Evolutionary conservation across 1,140 invertebrate genomes (phyloP).

Genomic region (Drosophila novamexicana): DNA sequence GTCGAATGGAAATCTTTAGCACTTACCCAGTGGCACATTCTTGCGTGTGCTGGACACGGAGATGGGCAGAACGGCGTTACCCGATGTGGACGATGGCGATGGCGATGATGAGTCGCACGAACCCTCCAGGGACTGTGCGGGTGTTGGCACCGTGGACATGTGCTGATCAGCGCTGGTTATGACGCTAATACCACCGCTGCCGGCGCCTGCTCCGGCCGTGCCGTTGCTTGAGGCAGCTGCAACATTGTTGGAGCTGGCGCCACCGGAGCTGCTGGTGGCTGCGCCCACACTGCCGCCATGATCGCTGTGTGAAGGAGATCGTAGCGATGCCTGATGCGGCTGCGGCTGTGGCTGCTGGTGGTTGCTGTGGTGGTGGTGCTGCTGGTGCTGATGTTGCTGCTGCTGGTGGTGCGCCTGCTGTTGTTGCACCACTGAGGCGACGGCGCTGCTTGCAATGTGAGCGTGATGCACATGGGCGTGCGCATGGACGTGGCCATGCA

Average conservation of each 20-base stretch:
- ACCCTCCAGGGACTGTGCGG: constrained; percentile 79
- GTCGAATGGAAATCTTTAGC: not conserved
- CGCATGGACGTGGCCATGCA: constrained; percentile 58
- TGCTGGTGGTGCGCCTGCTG: constrained; percentile 66
- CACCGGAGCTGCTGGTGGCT: constrained; percentile 59
- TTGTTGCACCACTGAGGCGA: constrained; percentile 59
- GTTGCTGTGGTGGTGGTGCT: constrained; percentile 19
- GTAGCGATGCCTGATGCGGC: constrained; percentile 53
- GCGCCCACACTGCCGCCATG: constrained; percentile 58
- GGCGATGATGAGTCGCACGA: constrained; percentile 83
- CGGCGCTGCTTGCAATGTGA: constrained; percentile 64
- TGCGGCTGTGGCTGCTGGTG: constrained; percentile 46
- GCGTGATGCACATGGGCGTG: constrained; percentile 56
- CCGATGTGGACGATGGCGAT: constrained; percentile 82
- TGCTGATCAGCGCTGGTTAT: constrained; percentile 76
- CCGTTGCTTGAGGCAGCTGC: constrained; percentile 83
- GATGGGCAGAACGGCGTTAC: constrained; percentile 72
- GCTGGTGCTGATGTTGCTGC: constrained; percentile 58
- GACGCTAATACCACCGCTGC: constrained; percentile 49
- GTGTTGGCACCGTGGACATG: constrained; percentile 78
- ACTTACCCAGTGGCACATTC: constrained; percentile 80
- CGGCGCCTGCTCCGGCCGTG: constrained; percentile 60
- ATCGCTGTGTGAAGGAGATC: constrained; percentile 71
- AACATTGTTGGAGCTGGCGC: constrained; percentile 76
- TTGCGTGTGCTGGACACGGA: constrained; percentile 82